Evolutionary conservation across 2,113 vertebrate species (phyloP).

Genomic region (Chloebia gouldiae): DNA sequence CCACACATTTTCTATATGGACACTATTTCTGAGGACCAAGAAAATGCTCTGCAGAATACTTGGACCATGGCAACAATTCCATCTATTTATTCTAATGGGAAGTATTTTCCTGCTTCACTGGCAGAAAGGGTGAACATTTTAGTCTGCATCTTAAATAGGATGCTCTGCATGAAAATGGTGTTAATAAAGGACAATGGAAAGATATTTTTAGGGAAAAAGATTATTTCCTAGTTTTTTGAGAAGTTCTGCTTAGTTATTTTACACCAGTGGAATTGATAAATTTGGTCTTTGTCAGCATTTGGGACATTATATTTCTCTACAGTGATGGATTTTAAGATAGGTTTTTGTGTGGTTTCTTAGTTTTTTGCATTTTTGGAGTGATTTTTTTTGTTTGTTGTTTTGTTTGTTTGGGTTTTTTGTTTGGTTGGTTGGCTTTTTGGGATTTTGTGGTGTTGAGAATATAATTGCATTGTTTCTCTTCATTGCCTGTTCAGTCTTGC

Average conservation of each 20-base stretch:
- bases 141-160: background rate
- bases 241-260: background rate
- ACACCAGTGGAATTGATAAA: background rate
- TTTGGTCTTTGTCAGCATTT: background rate
- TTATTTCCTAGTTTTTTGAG: background rate
- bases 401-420: background rate
- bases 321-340: background rate
- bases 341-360: background rate
- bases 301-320: background rate
- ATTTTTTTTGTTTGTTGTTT: background rate
- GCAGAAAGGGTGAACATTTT: background rate
- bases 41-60: background rate
- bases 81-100: background rate
- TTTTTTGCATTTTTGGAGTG: background rate
- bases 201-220: background rate
- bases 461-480: background rate
- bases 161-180: background rate
- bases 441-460: background rate
- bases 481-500: background rate
- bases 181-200: background rate
- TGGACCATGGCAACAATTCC: background rate
- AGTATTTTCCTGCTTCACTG: background rate
- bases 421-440: fast-evolving
- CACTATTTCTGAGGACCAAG: background rate
- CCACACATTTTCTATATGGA: background rate